Conservation (phyloP, 2,797 vertebrate species). For the Luscinia luscinia region DNA sequence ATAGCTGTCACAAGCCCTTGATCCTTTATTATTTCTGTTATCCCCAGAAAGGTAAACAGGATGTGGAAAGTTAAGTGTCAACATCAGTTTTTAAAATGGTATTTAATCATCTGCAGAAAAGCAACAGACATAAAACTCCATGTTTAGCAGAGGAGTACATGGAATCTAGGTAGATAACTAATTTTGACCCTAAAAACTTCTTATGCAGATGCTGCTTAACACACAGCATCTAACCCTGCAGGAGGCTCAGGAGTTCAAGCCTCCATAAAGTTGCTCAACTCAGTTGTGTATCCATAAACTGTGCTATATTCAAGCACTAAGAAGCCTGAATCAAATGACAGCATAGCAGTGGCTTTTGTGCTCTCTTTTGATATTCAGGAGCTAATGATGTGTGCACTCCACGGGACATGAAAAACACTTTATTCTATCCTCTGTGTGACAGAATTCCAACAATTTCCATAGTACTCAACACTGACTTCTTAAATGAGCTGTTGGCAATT, state of each 20-base stretch:
- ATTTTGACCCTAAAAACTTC: neutral
- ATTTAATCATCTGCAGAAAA: neutral
- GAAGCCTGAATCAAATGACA: neutral
- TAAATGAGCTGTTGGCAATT: neutral
- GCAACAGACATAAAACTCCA: neutral
- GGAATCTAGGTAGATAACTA: neutral
- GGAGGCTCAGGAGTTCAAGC: neutral
- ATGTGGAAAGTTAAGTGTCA: neutral
- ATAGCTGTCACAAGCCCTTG: neutral
- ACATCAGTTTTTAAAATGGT: neutral
- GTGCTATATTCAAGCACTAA: neutral
- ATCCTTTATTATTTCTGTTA: neutral
- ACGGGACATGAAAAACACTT: neutral
- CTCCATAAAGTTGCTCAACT: neutral
- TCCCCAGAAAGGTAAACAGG: neutral
- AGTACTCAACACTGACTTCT: neutral
- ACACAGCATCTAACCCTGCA: neutral
- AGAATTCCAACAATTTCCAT: conserved; percentile 4
- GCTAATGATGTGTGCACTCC: conserved; percentile 27
- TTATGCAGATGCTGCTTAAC: neutral
- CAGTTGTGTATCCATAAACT: neutral
- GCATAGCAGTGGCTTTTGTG: neutral
- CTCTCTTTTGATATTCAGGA: conserved; percentile 1
- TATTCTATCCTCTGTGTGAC: neutral
- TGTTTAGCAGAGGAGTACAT: neutral